Percentiles rank a stretch among this genome's conserved stretches.
Evolutionary conservation across 2,113 vertebrate species (phyloP).

Genomic region (Ancistrus triradiatus): DNA sequence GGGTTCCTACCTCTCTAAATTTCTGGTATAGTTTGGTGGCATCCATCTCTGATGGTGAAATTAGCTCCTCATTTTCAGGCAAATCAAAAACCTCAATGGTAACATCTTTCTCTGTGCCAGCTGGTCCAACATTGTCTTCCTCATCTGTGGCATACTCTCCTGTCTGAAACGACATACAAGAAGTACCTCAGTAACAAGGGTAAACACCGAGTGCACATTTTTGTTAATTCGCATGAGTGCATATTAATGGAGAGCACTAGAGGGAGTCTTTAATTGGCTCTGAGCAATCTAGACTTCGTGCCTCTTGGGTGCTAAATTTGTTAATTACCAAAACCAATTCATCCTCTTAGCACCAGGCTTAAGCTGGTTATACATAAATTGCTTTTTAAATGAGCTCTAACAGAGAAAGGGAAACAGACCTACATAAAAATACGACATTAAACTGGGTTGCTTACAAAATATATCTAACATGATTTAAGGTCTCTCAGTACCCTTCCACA

Average conservation of each 20-base stretch:
- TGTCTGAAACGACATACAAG: slow-evolving; percentile 72
- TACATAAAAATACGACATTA: too few species aligned
- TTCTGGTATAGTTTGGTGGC: slow-evolving; percentile 93
- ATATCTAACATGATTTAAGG: too few species aligned
- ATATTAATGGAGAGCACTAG: neutral
- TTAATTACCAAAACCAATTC: slow-evolving; percentile 8
- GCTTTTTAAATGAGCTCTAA: neutral
- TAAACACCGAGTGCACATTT: too few species aligned
- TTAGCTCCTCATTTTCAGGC: slow-evolving; percentile 89
- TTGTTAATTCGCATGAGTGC: neutral
- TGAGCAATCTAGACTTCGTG: neutral
- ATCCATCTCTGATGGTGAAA: slow-evolving; percentile 90
- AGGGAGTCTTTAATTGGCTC: slow-evolving; percentile 1
- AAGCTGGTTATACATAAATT: neutral
- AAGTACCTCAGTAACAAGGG: neutral
- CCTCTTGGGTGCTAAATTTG: neutral
- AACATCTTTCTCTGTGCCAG: slow-evolving; percentile 75
- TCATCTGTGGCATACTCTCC: slow-evolving; percentile 98
- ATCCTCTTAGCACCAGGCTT: neutral
- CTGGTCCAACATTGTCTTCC: slow-evolving; percentile 81
- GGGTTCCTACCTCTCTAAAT: slow-evolving; percentile 84
- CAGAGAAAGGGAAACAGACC: neutral
- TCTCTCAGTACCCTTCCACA: too few species aligned
- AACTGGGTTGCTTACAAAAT: too few species aligned
- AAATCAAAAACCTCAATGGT: slow-evolving; percentile 95